Base-by-base conservation (phyloP, 2,888 invertebrate species). In the Rhogogaster chlorosoma region DNA sequence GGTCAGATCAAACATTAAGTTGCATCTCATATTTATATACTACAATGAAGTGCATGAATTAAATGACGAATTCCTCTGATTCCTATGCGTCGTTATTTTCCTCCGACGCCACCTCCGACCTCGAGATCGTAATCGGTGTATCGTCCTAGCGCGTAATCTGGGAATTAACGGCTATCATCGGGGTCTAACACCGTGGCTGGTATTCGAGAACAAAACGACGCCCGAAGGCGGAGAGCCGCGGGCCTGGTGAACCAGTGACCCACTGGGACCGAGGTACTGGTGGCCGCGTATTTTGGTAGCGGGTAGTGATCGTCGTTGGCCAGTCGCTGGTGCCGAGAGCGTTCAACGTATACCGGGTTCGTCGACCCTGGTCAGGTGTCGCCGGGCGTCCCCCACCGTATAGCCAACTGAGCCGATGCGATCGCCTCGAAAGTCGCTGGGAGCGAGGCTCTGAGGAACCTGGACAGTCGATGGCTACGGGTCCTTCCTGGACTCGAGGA, bases 181-280 rank as follows among this genome's bases (percentile, higher is more conserved):
- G 12, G 42, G 22, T 73, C 42, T 42, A 42, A 73, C 71, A n/a
- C n/a, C n/a, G 32, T 18, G 32, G 10, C 36, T 36, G 36, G 42
- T 73, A 73, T 73, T 73, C n/a, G 38, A 57, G 61, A 61, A 53
- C 36, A 78, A 80, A 80, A 80, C 57, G 61, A 80, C 80, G 80
- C 80, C 80, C 61, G 57, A 42, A 84, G 86, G 85, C 85, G 84
- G 29, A 36, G 36, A 36, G 80, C 71, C 85, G 85, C 80, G 87
- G 86, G 85, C 89, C 89, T 88, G 89, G 88, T 92, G 92, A 91
- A 92, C 92, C 91, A 92, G 91, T 92, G 92, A 92, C 92, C 92
- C 91, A 92, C 92, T 92, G 90, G 89, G 85, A 89, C 87, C 86
- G 85, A 86, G 86, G 86, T 85, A 89, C 71, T 82, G 71, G 80